A percentile compares a stretch with the other conserved stretches of the same genome.
Evolutionary conservation across 2,797 vertebrate species (phyloP).

Genomic region (Gambelia wislizenii): DNA sequence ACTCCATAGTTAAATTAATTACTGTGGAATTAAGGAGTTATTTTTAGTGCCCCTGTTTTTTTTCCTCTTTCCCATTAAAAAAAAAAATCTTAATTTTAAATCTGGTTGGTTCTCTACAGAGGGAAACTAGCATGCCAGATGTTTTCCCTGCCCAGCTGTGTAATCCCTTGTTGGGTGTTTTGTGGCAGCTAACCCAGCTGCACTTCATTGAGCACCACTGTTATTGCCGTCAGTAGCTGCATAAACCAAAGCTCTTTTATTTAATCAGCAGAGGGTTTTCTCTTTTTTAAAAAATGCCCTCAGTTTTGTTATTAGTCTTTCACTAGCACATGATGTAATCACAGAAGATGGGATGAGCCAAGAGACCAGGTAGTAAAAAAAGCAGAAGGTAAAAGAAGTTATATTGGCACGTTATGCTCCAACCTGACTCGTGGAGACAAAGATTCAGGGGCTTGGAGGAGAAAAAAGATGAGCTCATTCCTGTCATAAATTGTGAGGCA

Average conservation of each 20-base stretch:
- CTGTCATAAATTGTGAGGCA: not conserved
- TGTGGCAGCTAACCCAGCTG: conserved; percentile 23
- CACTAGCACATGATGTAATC: not conserved
- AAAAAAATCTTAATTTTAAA: conserved; percentile 6
- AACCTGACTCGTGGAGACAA: not conserved
- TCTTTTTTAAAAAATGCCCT: not conserved
- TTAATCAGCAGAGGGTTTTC: not conserved
- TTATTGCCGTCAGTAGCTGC: not conserved
- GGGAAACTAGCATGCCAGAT: conserved; percentile 26
- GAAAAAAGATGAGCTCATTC: fast-evolving
- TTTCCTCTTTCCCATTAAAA: not conserved
- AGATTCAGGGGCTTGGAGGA: not conserved
- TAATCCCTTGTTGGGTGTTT: not conserved
- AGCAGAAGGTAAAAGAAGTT: not conserved
- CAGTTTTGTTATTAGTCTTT: conserved; percentile 15
- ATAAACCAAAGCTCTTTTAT: conserved; percentile 15
- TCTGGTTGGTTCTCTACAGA: conserved; percentile 1
- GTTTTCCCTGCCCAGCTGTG: not conserved
- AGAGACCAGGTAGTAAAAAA: not conserved
- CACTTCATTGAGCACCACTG: conserved; percentile 4
- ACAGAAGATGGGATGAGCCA: not conserved
- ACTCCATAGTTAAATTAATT: conserved; percentile 9
- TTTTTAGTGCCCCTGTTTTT: conserved; percentile 12
- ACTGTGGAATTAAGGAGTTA: fast-evolving
- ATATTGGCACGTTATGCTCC: not conserved